A percentile compares a stretch with the other conserved stretches of the same genome.
Conservation (phyloP, 2,888 invertebrate species). For the Eupsilia transversa region DNA sequence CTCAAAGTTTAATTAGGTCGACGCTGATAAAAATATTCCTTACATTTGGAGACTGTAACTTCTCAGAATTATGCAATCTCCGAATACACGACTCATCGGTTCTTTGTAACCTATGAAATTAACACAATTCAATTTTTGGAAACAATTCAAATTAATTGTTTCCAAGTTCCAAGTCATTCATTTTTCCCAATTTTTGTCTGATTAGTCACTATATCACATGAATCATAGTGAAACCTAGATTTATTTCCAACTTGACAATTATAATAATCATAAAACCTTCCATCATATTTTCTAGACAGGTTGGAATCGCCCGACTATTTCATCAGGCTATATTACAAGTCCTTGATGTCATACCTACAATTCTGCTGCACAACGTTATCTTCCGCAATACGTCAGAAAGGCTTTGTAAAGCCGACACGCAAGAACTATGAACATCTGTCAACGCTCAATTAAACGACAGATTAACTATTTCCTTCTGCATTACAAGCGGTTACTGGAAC, state of each 20-base stretch:
- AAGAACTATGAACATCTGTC: slow-evolving; percentile 40
- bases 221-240: neutral
- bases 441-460: slow-evolving; percentile 53
- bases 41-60: neutral
- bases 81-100: slow-evolving; percentile 6
- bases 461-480: slow-evolving; percentile 61
- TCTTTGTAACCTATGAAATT: slow-evolving; percentile 21
- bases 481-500: slow-evolving; percentile 53
- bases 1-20: slow-evolving; percentile 2
- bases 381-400: slow-evolving; percentile 53
- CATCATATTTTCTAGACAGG: slow-evolving; percentile 10
- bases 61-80: slow-evolving; percentile 14
- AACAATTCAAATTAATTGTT: too few species aligned
- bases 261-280: slow-evolving; percentile 14
- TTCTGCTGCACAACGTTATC: slow-evolving; percentile 10
- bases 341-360: slow-evolving; percentile 35
- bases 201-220: neutral
- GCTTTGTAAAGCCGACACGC: slow-evolving; percentile 52
- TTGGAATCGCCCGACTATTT: slow-evolving; percentile 8
- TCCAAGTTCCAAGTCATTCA: too few species aligned
- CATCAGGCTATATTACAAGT: slow-evolving; percentile 18
- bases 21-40: slow-evolving; percentile 22
- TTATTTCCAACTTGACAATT: neutral
- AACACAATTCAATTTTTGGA: slow-evolving; percentile 22
- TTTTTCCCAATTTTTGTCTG: neutral